Evolutionary conservation across 2,888 invertebrate genomes (phyloP).

Genomic region (Drosophila mettleri): DNA sequence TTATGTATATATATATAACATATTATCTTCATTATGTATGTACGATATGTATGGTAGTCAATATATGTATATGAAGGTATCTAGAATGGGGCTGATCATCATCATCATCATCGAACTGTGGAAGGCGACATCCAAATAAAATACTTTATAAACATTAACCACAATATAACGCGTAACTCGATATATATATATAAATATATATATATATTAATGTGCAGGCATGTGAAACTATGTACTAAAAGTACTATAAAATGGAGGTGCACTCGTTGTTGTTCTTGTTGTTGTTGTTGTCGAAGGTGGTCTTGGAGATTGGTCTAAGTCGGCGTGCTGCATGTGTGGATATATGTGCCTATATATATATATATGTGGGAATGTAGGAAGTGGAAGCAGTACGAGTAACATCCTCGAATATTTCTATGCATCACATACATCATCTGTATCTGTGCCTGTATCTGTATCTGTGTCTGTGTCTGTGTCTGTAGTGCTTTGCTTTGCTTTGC

Average conservation of each 20-base stretch:
- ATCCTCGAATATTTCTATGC: conserved; percentile 46
- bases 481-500: conserved; percentile 10
- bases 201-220: conserved; percentile 19
- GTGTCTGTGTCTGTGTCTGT: background rate
- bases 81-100: conserved; percentile 54
- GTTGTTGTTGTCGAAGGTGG: conserved; percentile 40
- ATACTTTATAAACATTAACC: conserved; percentile 35
- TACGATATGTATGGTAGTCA: conserved; percentile 39
- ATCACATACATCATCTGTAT: conserved; percentile 17
- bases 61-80: conserved; percentile 27
- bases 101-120: conserved; percentile 59
- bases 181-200: background rate
- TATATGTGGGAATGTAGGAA: conserved; percentile 10
- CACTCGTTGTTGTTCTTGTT: conserved; percentile 26
- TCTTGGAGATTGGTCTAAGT: conserved; percentile 73
- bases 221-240: conserved; percentile 14
- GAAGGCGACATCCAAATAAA: conserved; percentile 51
- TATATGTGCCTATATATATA: conserved; percentile 12
- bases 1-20: conserved; percentile 6
- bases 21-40: conserved; percentile 18
- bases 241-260: conserved; percentile 46
- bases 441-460: conserved; percentile 3
- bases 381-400: conserved; percentile 47
- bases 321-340: conserved; percentile 29
- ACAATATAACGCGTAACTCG: conserved; percentile 9